A percentile compares a stretch with the other conserved stretches of the same genome.
These are phyloP conservation scores for Ophioninae sp. DNA, from an alignment of 2,888 invertebrate genomes.

Conservation along the genomic window DNA sequence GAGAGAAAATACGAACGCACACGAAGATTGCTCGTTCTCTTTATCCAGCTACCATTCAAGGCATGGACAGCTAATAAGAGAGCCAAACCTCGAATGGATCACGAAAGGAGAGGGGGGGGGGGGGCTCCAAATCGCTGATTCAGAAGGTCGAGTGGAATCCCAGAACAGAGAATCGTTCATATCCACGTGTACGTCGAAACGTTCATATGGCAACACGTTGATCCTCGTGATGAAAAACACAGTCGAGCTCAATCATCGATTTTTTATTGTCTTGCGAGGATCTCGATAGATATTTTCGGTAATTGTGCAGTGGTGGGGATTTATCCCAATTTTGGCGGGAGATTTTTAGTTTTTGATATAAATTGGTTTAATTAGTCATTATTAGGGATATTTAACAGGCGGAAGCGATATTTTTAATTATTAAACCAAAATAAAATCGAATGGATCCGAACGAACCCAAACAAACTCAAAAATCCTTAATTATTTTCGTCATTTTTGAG, in stretches of 20 bases:
- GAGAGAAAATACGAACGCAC: not conserved
- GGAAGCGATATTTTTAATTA: no score
- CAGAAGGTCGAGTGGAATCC: constrained; percentile 49
- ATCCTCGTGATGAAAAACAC: constrained; percentile 28
- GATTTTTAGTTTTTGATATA: no score
- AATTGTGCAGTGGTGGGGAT: no score
- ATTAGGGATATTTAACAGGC: no score
- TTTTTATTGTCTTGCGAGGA: constrained; percentile 15
- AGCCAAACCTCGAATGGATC: constrained; percentile 50
- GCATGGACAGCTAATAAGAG: constrained; percentile 61
- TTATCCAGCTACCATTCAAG: constrained; percentile 60
- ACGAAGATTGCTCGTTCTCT: constrained; percentile 47
- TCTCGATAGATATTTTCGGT: no score
- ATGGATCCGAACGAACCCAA: no score
- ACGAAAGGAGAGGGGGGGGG: constrained; percentile 46
- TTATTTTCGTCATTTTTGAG: no score
- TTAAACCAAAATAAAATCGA: no score
- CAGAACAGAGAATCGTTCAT: constrained; percentile 25
- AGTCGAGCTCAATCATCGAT: constrained; percentile 53
- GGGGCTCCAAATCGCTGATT: constrained; percentile 25
- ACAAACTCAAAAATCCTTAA: no score
- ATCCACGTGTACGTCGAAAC: not conserved
- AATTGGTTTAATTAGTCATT: no score
- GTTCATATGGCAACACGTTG: not conserved
- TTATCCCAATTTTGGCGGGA: no score